phyloP scores from a whole-genome alignment of 2,888 invertebrate species.

The Troides aeacus region DNA sequence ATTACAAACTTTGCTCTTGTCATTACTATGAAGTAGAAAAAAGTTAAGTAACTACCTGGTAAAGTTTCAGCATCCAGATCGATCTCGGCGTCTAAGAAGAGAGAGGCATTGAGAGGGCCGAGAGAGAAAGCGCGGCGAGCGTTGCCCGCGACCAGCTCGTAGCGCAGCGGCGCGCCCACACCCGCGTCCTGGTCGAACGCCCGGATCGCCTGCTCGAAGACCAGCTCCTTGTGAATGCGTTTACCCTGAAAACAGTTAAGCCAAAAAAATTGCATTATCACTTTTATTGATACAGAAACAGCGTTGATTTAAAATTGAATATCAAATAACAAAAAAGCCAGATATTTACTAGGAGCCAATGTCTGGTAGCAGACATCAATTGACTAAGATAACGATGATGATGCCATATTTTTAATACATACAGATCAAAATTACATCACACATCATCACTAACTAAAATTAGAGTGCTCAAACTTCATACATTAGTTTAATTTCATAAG shows the following conservation, averaged over 20 bases:
- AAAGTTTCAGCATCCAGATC: conserved; percentile 88
- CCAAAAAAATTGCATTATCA: too few relatives aligned
- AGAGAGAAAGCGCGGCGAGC: conserved; percentile 88
- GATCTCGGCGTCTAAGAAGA: conserved; percentile 89
- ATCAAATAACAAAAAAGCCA: background rate
- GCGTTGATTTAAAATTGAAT: background rate
- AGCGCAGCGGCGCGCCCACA: conserved; percentile 86
- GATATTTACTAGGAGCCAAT: too few relatives aligned
- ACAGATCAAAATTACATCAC: too few relatives aligned
- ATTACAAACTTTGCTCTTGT: too few relatives aligned
- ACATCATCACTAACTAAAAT: too few relatives aligned
- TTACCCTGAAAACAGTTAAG: conserved; percentile 71
- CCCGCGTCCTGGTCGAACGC: conserved; percentile 90
- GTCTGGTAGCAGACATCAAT: too few relatives aligned
- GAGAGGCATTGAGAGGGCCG: conserved; percentile 85
- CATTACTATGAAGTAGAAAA: background rate
- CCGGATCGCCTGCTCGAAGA: conserved; percentile 85
- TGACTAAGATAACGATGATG: too few relatives aligned
- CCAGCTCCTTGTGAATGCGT: conserved; percentile 84
- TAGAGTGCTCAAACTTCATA: too few relatives aligned
- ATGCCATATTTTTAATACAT: too few relatives aligned
- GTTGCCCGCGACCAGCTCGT: conserved; percentile 90
- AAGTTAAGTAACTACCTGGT: conserved; percentile 69
- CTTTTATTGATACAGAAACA: background rate
- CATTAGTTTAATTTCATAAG: too few relatives aligned